Evolutionary conservation across 2,113 vertebrate species (phyloP).

Genomic region (Zapornia atra): DNA sequence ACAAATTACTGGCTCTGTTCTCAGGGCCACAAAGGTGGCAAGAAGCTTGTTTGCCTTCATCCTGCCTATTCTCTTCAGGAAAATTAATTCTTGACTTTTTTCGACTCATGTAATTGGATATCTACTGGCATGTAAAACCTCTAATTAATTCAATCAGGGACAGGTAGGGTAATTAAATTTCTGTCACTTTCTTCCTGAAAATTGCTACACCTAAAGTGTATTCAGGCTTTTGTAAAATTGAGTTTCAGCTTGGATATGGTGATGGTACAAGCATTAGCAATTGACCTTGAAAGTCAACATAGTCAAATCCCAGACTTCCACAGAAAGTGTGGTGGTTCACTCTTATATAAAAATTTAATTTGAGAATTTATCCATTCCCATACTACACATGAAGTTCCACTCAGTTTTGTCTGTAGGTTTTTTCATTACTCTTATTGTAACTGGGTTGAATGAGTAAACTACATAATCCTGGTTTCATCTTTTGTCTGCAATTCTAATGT

Average conservation of each 20-base stretch:
- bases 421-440: neutral
- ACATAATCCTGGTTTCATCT: neutral
- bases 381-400: neutral
- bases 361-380: neutral
- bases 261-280: neutral
- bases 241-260: neutral
- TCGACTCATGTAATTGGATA: neutral
- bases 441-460: neutral
- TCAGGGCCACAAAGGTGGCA: neutral
- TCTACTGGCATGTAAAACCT: neutral
- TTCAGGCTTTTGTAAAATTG: neutral
- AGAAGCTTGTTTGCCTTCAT: constrained; percentile 13
- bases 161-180: neutral
- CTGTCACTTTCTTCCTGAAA: neutral
- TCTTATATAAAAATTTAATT: neutral
- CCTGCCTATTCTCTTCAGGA: neutral
- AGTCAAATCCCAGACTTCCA: neutral
- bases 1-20: neutral
- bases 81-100: constrained; percentile 21
- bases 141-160: neutral
- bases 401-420: neutral
- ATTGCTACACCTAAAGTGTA: neutral
- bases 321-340: neutral
- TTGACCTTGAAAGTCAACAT: neutral
- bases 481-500: neutral